A percentile compares a stretch with the other conserved stretches of the same genome.
Conservation (phyloP, 2,113 vertebrate genomes). For the Lampris incognitus region DNA sequence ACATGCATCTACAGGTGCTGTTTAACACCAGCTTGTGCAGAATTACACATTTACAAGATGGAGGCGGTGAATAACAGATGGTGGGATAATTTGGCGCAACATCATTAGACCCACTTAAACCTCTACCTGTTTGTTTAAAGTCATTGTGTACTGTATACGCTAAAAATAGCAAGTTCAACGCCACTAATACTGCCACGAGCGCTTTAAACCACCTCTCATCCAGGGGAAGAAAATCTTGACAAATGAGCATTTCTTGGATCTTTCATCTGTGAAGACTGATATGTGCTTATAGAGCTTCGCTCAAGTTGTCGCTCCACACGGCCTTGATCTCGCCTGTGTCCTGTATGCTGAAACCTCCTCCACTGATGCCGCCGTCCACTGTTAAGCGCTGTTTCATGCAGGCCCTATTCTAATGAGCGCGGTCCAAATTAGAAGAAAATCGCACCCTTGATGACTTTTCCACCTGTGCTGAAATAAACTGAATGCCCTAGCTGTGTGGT, state of each 20-base stretch:
- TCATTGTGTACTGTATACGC: background rate
- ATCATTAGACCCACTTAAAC: background rate
- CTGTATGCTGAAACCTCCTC: conserved; percentile 22
- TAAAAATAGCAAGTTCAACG: background rate
- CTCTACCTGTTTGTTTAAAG: background rate
- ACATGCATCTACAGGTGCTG: background rate
- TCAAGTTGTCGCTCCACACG: conserved; percentile 8
- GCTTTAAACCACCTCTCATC: conserved; percentile 14
- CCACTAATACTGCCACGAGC: background rate
- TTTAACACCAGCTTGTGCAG: background rate
- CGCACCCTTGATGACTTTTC: conserved; percentile 40
- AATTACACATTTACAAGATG: background rate
- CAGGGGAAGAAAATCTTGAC: conserved; percentile 25
- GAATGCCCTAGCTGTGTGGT: conserved; percentile 13
- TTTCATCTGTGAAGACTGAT: conserved; percentile 38
- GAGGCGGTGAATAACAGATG: background rate
- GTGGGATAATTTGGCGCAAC: too few species aligned
- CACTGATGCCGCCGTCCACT: conserved; percentile 5
- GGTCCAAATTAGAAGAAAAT: conserved; percentile 41
- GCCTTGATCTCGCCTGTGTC: conserved; percentile 17
- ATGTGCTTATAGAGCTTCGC: conserved; percentile 39
- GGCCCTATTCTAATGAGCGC: conserved; percentile 65
- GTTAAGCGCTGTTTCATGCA: conserved; percentile 41
- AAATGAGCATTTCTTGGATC: conserved; percentile 31
- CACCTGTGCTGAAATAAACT: conserved; percentile 46